These are phyloP conservation scores for Schizopygopsis pylzovi DNA, from an alignment of 2,797 vertebrate species.

Conservation along the genomic window DNA sequence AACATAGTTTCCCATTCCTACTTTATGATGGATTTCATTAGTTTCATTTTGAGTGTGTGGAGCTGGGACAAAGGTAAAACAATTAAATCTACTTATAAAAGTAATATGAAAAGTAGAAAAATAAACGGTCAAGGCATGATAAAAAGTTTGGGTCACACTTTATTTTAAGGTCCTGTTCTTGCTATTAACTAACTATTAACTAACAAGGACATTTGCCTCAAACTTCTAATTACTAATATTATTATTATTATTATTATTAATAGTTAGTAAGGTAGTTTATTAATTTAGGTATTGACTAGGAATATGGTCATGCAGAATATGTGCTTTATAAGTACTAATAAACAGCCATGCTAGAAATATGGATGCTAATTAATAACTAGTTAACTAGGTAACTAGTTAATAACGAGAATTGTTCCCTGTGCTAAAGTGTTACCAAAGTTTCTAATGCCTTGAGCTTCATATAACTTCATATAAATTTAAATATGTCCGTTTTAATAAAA, in stretches of 20 bases:
- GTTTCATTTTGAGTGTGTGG: not conserved
- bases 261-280: not conserved
- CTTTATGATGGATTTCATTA: not conserved
- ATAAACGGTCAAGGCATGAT: too few species aligned
- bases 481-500: not conserved
- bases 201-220: not conserved
- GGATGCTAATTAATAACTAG: not conserved
- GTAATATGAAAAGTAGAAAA: not conserved
- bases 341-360: not conserved
- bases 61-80: not conserved
- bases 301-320: not conserved
- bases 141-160: not conserved
- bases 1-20: not conserved
- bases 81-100: not conserved
- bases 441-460: not conserved
- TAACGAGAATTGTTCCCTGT: not conserved
- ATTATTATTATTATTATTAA: not conserved
- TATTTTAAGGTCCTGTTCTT: too few species aligned
- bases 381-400: not conserved
- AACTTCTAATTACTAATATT: not conserved
- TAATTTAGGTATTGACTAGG: not conserved
- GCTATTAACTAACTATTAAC: too few species aligned
- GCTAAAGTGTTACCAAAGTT: not conserved
- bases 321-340: not conserved
- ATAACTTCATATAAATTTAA: not conserved